Base-by-base conservation (phyloP, 1,140 invertebrate species). In the Zaprionus camerounensis region DNA sequence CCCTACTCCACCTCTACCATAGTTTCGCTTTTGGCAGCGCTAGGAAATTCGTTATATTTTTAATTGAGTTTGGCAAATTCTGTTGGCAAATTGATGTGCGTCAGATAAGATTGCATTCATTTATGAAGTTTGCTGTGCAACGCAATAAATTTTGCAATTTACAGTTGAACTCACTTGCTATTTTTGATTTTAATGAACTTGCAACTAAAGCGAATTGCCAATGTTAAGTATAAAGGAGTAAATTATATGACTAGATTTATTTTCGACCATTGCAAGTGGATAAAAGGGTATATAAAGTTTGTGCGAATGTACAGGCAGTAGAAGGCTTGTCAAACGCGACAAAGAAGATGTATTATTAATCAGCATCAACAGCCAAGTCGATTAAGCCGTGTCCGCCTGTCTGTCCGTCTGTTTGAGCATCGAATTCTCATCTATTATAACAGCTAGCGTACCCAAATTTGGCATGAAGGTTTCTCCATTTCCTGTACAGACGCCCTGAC, bases 31-130 rank as follows among this genome's bases (percentile, higher is more conserved):
- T n/a, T 41, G 31, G 13, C 38, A 41, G 17, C 46, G 20, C 46
- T 11, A 17, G n/a, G n/a, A n/a, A 51, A 51, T 51, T 24, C 20
- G 20, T 51, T 51, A 4, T 51, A 22, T 51, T 51, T 49, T 51
- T 51, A 51, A 51, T 51, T 51, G 46, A 51, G 46, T 51, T 51
- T 24, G 15, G 41, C n/a, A 17, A 46, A 46, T 46, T 46, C 41
- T 17, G 41, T 17, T 46, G 46, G 20, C 20, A 51, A 51, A 51
- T 51, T 51, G 20, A 51, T 51, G 46, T 13, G 17, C 22, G 46
- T 24, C 46, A 22, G 46, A 51, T 51, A 51, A 51, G 46, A 12
- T 12, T 5, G 46, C 24, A 51, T 51, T 51, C 20, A 24, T 51
- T 51, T 51, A 51, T 51, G 46, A 51, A 51, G n/a, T 51, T 51